Evolutionary conservation across 2,888 invertebrate genomes (phyloP).

Genomic region (Protodeltote pygarga): DNA sequence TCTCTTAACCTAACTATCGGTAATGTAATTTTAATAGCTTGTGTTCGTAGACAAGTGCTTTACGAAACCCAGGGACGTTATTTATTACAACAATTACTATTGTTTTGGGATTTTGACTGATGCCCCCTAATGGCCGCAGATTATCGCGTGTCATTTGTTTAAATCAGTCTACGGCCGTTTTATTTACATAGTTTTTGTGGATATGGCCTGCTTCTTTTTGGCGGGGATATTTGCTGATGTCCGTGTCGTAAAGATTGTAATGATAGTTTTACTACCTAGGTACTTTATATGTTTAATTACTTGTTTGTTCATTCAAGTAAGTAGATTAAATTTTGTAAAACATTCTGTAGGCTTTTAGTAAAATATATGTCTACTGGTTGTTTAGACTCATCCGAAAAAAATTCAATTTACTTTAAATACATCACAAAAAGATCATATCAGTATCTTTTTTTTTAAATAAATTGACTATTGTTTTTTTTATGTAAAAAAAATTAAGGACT

Average conservation of each 20-base stretch:
- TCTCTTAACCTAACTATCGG: conserved; percentile 22
- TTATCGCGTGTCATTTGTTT: conserved; percentile 68
- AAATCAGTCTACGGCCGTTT: conserved; percentile 51
- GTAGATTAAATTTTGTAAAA: background rate
- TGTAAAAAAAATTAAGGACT: conserved; percentile 11
- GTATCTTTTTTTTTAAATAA: background rate
- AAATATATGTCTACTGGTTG: too few species aligned
- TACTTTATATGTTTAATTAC: too few species aligned
- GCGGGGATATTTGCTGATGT: conserved; percentile 13
- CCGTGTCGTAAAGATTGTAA: too few species aligned
- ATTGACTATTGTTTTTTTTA: background rate
- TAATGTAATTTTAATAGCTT: conserved; percentile 58
- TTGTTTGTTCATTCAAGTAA: too few species aligned
- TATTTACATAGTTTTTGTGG: conserved; percentile 42
- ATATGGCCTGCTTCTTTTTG: conserved; percentile 34
- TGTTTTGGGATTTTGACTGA: conserved; percentile 76
- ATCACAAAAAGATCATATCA: too few species aligned
- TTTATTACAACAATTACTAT: conserved; percentile 76
- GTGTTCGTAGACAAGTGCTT: conserved; percentile 47
- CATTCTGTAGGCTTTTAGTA: background rate
- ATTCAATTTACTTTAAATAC: too few species aligned
- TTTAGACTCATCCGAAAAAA: too few species aligned
- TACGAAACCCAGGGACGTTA: conserved; percentile 60
- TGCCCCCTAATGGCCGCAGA: conserved; percentile 67
- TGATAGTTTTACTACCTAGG: too few species aligned